Percentiles rank a stretch among this genome's conserved stretches.
These are phyloP conservation scores for Synanthedon andrenaeformis DNA, from an alignment of 2,888 invertebrate genomes.

Conservation along the genomic window DNA sequence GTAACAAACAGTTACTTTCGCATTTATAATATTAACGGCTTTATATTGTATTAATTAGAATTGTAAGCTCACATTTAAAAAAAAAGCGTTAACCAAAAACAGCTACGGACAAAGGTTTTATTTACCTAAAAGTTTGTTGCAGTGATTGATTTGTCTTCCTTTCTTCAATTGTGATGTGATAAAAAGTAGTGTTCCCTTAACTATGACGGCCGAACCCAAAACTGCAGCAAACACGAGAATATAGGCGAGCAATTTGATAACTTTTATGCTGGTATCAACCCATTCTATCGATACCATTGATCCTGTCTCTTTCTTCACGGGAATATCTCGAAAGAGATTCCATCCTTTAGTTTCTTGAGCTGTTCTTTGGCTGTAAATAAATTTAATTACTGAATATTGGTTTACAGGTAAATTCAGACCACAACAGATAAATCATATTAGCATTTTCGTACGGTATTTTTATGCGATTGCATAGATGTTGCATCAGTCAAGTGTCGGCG, in stretches of 20 bases:
- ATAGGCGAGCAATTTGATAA: constrained; percentile 77
- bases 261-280: constrained; percentile 72
- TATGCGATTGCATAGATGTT: background rate
- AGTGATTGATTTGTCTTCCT: constrained; percentile 67
- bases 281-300: constrained; percentile 75
- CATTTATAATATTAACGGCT: too few relatives aligned
- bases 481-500: too few relatives aligned
- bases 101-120: background rate
- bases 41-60: too few relatives aligned
- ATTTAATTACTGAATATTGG: background rate
- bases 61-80: too few relatives aligned
- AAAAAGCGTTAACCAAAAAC: too few relatives aligned
- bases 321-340: constrained; percentile 83
- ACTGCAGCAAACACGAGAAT: constrained; percentile 75
- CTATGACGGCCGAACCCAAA: constrained; percentile 74
- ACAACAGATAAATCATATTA: too few relatives aligned
- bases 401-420: too few relatives aligned
- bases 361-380: constrained; percentile 52
- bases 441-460: too few relatives aligned
- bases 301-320: constrained; percentile 75
- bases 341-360: constrained; percentile 75
- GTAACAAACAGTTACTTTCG: too few relatives aligned
- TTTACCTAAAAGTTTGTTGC: constrained; percentile 63
- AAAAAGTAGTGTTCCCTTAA: constrained; percentile 80
- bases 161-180: constrained; percentile 78